Evolutionary conservation across 2,888 invertebrate species (phyloP).

Genomic region (Pterostichus madidus): DNA sequence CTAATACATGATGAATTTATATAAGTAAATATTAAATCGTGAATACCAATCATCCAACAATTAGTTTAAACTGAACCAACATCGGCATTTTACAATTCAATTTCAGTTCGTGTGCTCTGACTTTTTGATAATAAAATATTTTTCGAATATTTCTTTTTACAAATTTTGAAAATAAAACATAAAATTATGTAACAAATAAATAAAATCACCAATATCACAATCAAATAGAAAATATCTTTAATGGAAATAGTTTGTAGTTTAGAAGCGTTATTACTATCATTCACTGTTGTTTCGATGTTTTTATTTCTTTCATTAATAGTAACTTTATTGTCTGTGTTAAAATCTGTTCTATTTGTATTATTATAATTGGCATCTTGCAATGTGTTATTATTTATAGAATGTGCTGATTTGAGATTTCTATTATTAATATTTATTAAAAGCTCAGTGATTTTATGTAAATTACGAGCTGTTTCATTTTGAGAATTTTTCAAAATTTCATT

Average conservation of each 20-base stretch:
- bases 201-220: not conserved
- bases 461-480: not conserved
- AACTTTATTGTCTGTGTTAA: too few relatives aligned
- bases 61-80: not conserved
- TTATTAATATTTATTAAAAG: not conserved
- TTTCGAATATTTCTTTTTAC: not conserved
- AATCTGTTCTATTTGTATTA: too few relatives aligned
- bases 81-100: not conserved
- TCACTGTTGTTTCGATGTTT: not conserved
- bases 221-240: not conserved
- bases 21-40: too few relatives aligned
- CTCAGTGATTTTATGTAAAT: not conserved
- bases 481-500: not conserved
- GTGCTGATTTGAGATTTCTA: not conserved
- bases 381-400: not conserved
- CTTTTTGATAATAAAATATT: not conserved
- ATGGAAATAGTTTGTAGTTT: not conserved
- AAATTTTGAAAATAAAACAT: constrained; percentile 1
- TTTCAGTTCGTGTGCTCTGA: not conserved
- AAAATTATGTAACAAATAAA: not conserved
- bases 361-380: not conserved
- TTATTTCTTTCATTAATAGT: not conserved
- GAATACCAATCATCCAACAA: too few relatives aligned
- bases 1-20: too few relatives aligned
- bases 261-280: not conserved